These are phyloP conservation scores for Orgyia antiqua DNA, from an alignment of 2,888 invertebrate species.

Conservation along the genomic window DNA sequence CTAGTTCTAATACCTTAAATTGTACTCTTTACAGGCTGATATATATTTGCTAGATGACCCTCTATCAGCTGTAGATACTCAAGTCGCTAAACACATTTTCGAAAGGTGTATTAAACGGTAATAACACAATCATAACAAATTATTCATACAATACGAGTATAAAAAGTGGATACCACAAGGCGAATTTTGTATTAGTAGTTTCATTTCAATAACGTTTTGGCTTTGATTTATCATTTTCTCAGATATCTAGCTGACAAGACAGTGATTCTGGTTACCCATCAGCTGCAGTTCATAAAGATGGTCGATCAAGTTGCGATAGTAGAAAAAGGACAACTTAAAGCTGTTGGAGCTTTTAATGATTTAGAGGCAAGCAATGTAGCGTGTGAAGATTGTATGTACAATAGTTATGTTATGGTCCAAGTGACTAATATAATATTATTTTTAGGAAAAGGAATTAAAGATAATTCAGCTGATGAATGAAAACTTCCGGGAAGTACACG, in stretches of 20 bases:
- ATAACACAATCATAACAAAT: too few relatives aligned
- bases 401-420: too few relatives aligned
- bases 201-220: too few relatives aligned
- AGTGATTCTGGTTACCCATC: slow-evolving; percentile 89
- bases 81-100: slow-evolving; percentile 83
- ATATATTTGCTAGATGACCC: slow-evolving; percentile 87
- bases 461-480: slow-evolving; percentile 60
- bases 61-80: slow-evolving; percentile 84
- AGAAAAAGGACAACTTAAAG: slow-evolving; percentile 57
- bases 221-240: background rate
- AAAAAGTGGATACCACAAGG: too few relatives aligned
- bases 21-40: slow-evolving; percentile 74
- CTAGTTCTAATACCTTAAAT: background rate
- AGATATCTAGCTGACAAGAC: slow-evolving; percentile 82
- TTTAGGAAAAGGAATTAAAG: slow-evolving; percentile 48
- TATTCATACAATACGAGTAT: background rate
- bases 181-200: too few relatives aligned
- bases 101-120: slow-evolving; percentile 80
- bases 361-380: slow-evolving; percentile 59
- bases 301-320: slow-evolving; percentile 78
- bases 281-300: slow-evolving; percentile 86
- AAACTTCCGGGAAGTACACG: slow-evolving; percentile 49
- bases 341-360: slow-evolving; percentile 53
- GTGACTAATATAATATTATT: too few relatives aligned
- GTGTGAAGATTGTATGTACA: too few relatives aligned